Evolutionary conservation across 2,113 vertebrate genomes (phyloP), one percentile per base, ranked within the genome.

Genomic region (Oncorhynchus clarkii): DNA sequence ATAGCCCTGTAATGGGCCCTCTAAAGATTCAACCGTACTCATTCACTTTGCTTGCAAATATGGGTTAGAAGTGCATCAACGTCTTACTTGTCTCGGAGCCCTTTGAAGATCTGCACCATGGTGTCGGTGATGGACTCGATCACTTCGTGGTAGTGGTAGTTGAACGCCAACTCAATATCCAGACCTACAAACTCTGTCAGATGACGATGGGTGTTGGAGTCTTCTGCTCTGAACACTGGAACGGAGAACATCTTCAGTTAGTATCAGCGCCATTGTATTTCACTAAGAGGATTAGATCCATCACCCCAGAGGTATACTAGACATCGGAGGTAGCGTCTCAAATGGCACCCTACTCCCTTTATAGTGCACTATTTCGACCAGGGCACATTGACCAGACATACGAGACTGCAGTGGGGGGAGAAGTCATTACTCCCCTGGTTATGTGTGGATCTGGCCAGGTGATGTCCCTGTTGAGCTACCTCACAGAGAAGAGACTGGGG

Each of bases 161-260:
- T 96, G 91, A 99, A 99, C 70, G 96, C 93, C 97, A 99, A 96
- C 93, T 99, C 98, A 83, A 99, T 99, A 94, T 99, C 98, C 94
- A 99, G 94, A 75, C 98, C 97, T 88, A 99, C 98, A 91, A 99
- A 99, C 90, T 99, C 98, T 1, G 97, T 99, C 87, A 99, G 83
- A 87, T 99, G 98, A 77, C 97, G 96, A 80, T 99, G 98, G 59
- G 98, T 99, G 93, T 99, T 99, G 75, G 98, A 99, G 84, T 99
- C 97, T 88, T 99, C 98, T 0, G 97, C 98, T 89, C 98, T 94
- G 90, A 99, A 99, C 73, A 99, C 97, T 99, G 89, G 86, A 71
- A 84, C 8, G n/a, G 51, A 78, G 3, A 66, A 31, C 16, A 66
- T 18, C 45, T 6, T 57, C 51, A 54, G 51, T 54, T 54, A 54